Evolutionary conservation across 2,797 vertebrate genomes (phyloP).

Genomic region (Muraenolepis orangiensis): DNA sequence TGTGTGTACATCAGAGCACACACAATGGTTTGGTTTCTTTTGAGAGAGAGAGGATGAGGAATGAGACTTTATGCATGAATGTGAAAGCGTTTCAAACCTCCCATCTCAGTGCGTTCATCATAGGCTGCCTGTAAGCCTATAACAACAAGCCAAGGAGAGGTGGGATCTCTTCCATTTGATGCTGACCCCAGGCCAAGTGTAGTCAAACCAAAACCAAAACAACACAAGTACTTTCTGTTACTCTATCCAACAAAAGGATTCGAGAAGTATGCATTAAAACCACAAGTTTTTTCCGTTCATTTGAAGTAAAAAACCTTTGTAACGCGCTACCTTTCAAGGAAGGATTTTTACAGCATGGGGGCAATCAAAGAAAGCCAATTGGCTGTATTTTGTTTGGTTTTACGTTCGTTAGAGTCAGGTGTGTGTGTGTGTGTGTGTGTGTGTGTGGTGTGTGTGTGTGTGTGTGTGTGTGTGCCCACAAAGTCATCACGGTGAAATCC

Average conservation of each 20-base stretch:
- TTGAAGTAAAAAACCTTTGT: conserved; percentile 4
- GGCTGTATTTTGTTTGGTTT: conserved; percentile 30
- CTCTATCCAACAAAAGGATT: neutral
- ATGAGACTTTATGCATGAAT: neutral
- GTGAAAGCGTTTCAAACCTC: neutral
- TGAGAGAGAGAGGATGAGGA: neutral
- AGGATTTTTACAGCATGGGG: conserved; percentile 8
- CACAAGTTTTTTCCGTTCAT: neutral
- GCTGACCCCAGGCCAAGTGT: neutral
- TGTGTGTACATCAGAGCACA: too few species aligned
- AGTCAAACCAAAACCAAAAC: neutral
- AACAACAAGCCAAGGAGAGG: neutral
- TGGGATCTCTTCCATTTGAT: neutral
- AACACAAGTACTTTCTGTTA: neutral
- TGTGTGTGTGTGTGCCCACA: conserved; percentile 52
- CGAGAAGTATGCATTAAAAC: neutral
- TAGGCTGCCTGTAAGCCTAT: neutral
- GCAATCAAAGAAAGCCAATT: conserved; percentile 26
- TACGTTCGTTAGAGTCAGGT: conserved; percentile 51
- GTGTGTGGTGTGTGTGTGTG: too few species aligned
- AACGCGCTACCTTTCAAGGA: neutral
- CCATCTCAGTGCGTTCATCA: neutral
- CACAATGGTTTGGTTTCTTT: too few species aligned
- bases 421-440: too few species aligned
- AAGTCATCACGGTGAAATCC: conserved; percentile 53